Percentiles rank a stretch among this genome's conserved stretches.
Evolutionary conservation across 2,797 vertebrate genomes (phyloP).

Genomic region (Limosa lapponica): DNA sequence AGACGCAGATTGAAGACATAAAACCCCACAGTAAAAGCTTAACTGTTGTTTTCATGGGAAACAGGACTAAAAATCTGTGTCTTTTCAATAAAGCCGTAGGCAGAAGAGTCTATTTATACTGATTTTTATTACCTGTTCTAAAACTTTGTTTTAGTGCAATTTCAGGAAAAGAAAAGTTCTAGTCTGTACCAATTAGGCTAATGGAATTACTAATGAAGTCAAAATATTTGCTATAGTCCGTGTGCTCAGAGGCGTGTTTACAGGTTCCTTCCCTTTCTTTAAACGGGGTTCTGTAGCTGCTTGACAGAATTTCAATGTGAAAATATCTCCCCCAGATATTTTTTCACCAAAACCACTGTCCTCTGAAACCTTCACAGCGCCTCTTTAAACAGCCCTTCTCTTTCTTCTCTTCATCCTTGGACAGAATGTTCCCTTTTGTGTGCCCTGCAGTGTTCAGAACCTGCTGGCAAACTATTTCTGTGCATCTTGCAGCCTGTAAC

Average conservation of each 20-base stretch:
- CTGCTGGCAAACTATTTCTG: neutral
- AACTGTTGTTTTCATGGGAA: neutral
- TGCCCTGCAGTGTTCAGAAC: neutral
- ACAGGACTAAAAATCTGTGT: neutral
- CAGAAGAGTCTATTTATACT: neutral
- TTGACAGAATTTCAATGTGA: neutral
- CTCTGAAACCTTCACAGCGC: neutral
- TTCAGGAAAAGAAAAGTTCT: neutral
- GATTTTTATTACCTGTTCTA: neutral
- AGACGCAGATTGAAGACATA: neutral
- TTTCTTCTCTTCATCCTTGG: neutral
- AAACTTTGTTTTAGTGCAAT: conserved; percentile 12
- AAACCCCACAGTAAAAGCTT: neutral
- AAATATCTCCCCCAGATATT: neutral
- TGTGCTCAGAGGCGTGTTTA: neutral
- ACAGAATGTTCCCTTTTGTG: neutral
- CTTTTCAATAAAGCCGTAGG: neutral
- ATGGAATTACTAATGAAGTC: conserved; percentile 5
- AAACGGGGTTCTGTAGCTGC: neutral
- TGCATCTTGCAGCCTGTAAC: neutral
- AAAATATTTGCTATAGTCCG: neutral
- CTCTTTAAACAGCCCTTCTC: neutral
- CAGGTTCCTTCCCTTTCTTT: neutral
- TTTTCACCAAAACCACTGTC: neutral
- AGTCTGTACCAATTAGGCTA: neutral